These are phyloP conservation scores for Epizoanthus ramosus DNA, from an alignment of 92 coral and sea anemone species.

Conservation along the genomic window DNA sequence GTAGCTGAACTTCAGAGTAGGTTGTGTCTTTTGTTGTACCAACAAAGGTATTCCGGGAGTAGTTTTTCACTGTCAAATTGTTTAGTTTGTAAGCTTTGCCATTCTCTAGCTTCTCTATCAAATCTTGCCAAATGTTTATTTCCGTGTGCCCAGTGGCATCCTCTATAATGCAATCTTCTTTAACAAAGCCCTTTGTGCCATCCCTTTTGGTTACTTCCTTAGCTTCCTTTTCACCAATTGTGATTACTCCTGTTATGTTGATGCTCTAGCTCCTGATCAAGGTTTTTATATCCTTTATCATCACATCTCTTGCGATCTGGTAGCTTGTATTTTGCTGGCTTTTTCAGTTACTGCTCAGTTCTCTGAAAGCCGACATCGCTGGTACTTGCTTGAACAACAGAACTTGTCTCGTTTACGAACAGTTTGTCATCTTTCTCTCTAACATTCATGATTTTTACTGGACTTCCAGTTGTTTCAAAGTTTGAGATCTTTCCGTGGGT, in stretches of 20 bases:
- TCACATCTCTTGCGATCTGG: slow-evolving; percentile 26
- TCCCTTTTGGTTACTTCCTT: slow-evolving; percentile 39
- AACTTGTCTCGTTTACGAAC: slow-evolving; percentile 10
- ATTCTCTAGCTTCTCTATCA: slow-evolving; percentile 2
- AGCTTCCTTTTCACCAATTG: slow-evolving; percentile 31
- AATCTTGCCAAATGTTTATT: slow-evolving; percentile 36
- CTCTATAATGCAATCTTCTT: slow-evolving; percentile 35
- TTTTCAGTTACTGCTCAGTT: slow-evolving; percentile 18
- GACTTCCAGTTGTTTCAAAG: slow-evolving; percentile 32
- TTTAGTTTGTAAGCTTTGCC: slow-evolving; percentile 33
- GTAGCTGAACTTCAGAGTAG: slow-evolving; percentile 17
- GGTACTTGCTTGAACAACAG: slow-evolving; percentile 5
- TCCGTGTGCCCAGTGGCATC: slow-evolving; percentile 39
- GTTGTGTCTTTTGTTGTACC: slow-evolving; percentile 31
- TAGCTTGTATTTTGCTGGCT: neutral
- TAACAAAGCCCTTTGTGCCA: slow-evolving; percentile 14
- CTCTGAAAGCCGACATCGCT: slow-evolving; percentile 19
- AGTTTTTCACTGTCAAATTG: slow-evolving; percentile 37
- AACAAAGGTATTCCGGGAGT: slow-evolving; percentile 28
- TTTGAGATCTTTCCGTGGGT: slow-evolving; percentile 28
- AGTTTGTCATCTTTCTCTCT: slow-evolving; percentile 14
- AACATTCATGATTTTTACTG: slow-evolving; percentile 30
- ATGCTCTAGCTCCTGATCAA: slow-evolving; percentile 16
- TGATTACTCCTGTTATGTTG: slow-evolving; percentile 20
- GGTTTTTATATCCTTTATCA: slow-evolving; percentile 19